Percentiles rank a stretch among this genome's conserved stretches.
These are phyloP conservation scores for Tor tambroides DNA, from an alignment of 2,113 vertebrate genomes.

Conservation along the genomic window DNA sequence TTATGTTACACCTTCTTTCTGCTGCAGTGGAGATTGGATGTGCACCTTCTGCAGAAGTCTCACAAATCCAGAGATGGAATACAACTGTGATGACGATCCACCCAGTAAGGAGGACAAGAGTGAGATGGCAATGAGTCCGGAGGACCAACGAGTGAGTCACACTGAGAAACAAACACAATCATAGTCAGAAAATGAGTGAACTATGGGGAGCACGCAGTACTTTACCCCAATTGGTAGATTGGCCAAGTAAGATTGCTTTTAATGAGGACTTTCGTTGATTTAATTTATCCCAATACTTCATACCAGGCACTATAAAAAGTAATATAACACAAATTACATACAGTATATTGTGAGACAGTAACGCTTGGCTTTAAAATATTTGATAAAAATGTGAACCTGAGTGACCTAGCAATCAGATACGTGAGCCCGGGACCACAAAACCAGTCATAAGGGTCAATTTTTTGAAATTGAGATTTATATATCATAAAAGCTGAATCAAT, in stretches of 20 bases:
- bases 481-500: too few species aligned
- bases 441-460: too few species aligned
- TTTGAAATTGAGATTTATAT: too few species aligned
- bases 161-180: slow-evolving; percentile 46
- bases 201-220: background rate
- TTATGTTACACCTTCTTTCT: background rate
- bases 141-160: slow-evolving; percentile 89
- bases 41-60: slow-evolving; percentile 97
- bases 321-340: background rate
- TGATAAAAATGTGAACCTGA: background rate
- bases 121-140: slow-evolving; percentile 82
- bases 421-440: too few species aligned
- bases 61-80: slow-evolving; percentile 90
- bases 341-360: background rate
- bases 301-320: background rate
- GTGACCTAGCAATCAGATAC: background rate
- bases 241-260: background rate
- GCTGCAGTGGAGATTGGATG: slow-evolving; percentile 92
- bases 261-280: background rate
- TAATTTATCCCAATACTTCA: background rate
- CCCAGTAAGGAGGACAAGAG: slow-evolving; percentile 86
- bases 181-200: background rate
- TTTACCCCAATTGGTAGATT: background rate
- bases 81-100: slow-evolving; percentile 89
- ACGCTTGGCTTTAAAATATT: background rate